Base-by-base conservation (phyloP, 53 echinoderm and acorn worm species). In the Mesocentrotus franciscanus region DNA sequence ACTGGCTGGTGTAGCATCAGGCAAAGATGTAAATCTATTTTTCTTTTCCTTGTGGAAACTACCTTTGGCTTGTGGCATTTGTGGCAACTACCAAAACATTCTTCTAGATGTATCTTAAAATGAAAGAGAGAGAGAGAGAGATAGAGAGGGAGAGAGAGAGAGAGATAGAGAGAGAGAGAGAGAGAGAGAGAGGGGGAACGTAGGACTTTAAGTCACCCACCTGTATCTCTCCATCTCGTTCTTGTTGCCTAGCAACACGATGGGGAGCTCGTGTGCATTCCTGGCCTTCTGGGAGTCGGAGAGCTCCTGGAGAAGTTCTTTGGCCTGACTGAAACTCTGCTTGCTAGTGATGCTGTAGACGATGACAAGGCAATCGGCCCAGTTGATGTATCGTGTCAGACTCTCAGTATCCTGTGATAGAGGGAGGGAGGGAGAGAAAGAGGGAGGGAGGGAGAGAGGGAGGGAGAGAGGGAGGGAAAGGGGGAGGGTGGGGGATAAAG, bases 171-270 rank as follows among this genome's bases (percentile, higher is more conserved):
- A 78, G 20, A n/a, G 10, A 13, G 10, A 60, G 12, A 14, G 22
- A 66, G 7, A 20, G 18, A 66, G 66, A 66, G 20, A 22, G 17
- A 39, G 39, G 3, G 39, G 3, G 39, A 39, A 39, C 3, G 39
- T 39, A 39, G 39, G 39, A 39, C 39, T 39, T 39, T 14, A 18
- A 34, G 17, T 26, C 26, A 89, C 97, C 94, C 57, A 98, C 99
- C 99, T 95, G 90, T 98, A 98, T 98, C 99, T 96, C 89, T 98
- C 97, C 99, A 98, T 98, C 94, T 98, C 97, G 34, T 97, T 97
- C 95, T 98, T 98, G 90, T 98, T 98, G 90, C 99, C 99, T 27
- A 98, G 96, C 74, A 98, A 96, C 33, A 98, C 96, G 9, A 98
- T 95, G 14, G 99, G 99, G 30, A 94, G 96, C 74, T 98, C 99